Conservation (phyloP, 2,888 invertebrate genomes). For the Drosophila antonietae region DNA sequence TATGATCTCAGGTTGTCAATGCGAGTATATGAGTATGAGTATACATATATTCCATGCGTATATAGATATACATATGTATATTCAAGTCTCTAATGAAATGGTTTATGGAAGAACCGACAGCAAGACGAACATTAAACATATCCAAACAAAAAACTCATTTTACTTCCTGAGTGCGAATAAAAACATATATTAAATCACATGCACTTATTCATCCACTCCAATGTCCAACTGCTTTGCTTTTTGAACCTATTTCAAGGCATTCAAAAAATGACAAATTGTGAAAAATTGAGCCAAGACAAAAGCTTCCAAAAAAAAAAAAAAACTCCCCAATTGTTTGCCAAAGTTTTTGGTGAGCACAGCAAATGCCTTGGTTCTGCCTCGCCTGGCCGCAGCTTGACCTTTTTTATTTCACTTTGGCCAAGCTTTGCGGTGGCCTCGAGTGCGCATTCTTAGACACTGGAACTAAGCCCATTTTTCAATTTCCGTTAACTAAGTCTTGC, state of each 20-base stretch:
- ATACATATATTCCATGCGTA: too few species aligned
- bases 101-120: too few species aligned
- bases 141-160: too few species aligned
- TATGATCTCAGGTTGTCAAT: too few species aligned
- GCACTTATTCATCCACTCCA: neutral
- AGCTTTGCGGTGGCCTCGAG: slow-evolving; percentile 62
- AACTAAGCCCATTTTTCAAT: slow-evolving; percentile 72
- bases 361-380: slow-evolving; percentile 7
- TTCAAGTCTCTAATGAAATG: too few species aligned
- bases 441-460: slow-evolving; percentile 29
- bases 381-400: neutral
- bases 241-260: neutral
- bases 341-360: slow-evolving; percentile 26
- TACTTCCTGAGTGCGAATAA: too few species aligned
- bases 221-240: neutral
- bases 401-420: neutral
- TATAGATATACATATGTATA: too few species aligned
- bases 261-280: slow-evolving; percentile 38
- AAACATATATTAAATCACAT: too few species aligned
- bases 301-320: slow-evolving; percentile 24
- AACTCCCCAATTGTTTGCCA: slow-evolving; percentile 45
- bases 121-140: too few species aligned
- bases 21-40: too few species aligned
- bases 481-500: slow-evolving; percentile 67
- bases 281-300: slow-evolving; percentile 43